phyloP scores from a whole-genome alignment of 2,888 invertebrate genomes.

The Limenitis camilla region DNA sequence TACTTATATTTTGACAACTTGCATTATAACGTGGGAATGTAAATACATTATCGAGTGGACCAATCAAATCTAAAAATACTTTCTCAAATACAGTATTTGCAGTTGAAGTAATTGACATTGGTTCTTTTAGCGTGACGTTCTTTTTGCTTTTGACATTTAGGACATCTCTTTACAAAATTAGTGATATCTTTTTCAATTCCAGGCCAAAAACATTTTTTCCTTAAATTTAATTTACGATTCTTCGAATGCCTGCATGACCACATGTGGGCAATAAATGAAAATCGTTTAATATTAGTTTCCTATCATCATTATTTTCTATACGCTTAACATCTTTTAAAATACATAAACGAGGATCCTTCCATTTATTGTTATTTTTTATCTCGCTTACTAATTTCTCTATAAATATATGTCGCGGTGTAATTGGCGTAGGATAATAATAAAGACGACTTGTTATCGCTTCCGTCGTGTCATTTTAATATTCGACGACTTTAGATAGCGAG shows the following conservation, averaged over 20 bases:
- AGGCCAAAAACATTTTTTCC: conserved; percentile 20
- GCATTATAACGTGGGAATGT: no score
- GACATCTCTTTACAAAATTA: conserved; percentile 14
- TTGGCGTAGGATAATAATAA: no score
- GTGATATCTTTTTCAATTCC: conserved; percentile 13
- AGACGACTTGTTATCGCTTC: no score
- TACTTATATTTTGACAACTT: no score
- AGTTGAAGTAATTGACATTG: conserved; percentile 21
- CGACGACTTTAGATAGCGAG: no score
- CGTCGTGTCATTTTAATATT: no score
- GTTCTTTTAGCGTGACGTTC: conserved; percentile 5
- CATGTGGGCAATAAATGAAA: conserved; percentile 20
- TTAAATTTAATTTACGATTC: conserved; percentile 19
- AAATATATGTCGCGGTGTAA: background rate
- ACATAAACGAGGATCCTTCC: conserved; percentile 12
- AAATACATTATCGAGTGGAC: conserved; percentile 22
- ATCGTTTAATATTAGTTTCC: conserved; percentile 14
- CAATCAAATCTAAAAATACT: conserved; percentile 21
- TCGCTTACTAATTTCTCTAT: conserved; percentile 3
- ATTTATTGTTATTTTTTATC: conserved; percentile 3
- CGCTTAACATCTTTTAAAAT: conserved; percentile 9
- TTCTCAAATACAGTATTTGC: conserved; percentile 20
- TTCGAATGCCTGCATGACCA: conserved; percentile 19
- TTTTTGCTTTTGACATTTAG: conserved; percentile 20
- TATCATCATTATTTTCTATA: conserved; percentile 10